A percentile compares a stretch with the other conserved stretches of the same genome.
Evolutionary conservation across 2,888 invertebrate genomes (phyloP).

Genomic region (Kuschelorhynchus macadamiae): DNA sequence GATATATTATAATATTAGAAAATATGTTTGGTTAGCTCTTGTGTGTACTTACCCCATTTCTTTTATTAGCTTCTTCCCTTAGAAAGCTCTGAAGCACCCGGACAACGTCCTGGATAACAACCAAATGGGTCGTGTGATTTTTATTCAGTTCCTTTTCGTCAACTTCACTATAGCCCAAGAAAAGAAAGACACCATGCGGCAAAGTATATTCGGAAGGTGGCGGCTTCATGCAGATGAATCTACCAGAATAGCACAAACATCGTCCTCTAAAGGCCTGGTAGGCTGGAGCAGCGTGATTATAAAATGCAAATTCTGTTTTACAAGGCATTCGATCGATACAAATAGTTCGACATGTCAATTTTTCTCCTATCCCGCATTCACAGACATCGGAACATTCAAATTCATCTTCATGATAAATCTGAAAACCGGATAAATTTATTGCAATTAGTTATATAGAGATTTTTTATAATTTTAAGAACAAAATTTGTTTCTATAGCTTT

Average conservation of each 20-base stretch:
- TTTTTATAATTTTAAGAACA: too few relatives aligned
- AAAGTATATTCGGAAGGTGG: conserved; percentile 82
- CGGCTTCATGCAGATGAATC: conserved; percentile 93
- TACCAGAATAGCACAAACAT: conserved; percentile 92
- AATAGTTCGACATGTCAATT: conserved; percentile 88
- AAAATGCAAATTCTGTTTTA: conserved; percentile 89
- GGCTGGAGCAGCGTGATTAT: conserved; percentile 91
- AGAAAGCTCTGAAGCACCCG: conserved; percentile 86
- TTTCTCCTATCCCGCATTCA: conserved; percentile 83
- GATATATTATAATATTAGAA: too few relatives aligned
- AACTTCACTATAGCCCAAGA: conserved; percentile 91
- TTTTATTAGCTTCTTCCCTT: conserved; percentile 74
- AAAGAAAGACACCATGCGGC: conserved; percentile 88
- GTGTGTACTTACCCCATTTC: conserved; percentile 79
- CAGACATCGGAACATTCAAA: conserved; percentile 93
- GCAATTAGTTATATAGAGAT: conserved; percentile 2
- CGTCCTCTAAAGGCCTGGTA: conserved; percentile 86
- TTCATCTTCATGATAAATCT: conserved; percentile 88
- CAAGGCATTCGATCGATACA: conserved; percentile 91
- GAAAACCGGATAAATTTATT: conserved; percentile 59
- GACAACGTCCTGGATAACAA: conserved; percentile 88
- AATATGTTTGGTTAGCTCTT: too few relatives aligned
- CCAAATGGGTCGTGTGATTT: conserved; percentile 79
- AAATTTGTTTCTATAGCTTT: too few relatives aligned
- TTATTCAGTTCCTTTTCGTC: conserved; percentile 84